These are phyloP conservation scores for Clarias macrocephalus DNA, from an alignment of 2,113 vertebrate species.

Conservation along the genomic window DNA sequence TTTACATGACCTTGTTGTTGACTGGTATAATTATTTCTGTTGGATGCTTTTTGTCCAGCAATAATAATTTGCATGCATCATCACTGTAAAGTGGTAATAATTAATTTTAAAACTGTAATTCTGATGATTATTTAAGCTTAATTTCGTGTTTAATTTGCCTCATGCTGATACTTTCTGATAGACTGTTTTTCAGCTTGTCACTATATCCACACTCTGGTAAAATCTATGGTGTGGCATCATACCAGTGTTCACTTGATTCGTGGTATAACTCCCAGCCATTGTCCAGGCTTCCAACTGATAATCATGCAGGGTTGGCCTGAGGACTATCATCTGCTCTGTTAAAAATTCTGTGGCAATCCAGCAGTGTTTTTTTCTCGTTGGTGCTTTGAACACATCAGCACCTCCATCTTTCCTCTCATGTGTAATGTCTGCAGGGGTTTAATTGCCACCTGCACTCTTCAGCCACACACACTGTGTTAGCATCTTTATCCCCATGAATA, in stretches of 20 bases:
- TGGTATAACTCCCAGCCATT: no score
- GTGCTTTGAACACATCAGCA: constrained; percentile 1
- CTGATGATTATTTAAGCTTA: not conserved
- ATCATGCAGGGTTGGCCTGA: not conserved
- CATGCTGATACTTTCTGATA: not conserved
- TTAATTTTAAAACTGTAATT: not conserved
- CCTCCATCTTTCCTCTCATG: constrained; percentile 7
- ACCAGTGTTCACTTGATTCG: not conserved
- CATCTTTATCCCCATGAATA: constrained; percentile 44
- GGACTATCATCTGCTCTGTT: not conserved
- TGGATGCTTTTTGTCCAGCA: not conserved
- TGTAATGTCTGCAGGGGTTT: constrained; percentile 42
- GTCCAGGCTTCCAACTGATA: not conserved
- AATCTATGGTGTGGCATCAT: not conserved
- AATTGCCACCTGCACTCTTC: constrained; percentile 45
- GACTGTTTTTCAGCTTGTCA: not conserved
- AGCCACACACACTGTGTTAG: constrained; percentile 26
- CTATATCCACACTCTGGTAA: not conserved
- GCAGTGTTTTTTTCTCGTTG: not conserved
- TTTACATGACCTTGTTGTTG: not conserved
- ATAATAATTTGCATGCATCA: not conserved
- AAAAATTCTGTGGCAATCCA: not conserved
- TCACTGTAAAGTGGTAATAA: not conserved
- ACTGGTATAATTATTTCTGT: not conserved
- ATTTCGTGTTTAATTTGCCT: not conserved